These are phyloP conservation scores for Merluccius polli DNA, from an alignment of 2,797 vertebrate species.

Conservation along the genomic window DNA sequence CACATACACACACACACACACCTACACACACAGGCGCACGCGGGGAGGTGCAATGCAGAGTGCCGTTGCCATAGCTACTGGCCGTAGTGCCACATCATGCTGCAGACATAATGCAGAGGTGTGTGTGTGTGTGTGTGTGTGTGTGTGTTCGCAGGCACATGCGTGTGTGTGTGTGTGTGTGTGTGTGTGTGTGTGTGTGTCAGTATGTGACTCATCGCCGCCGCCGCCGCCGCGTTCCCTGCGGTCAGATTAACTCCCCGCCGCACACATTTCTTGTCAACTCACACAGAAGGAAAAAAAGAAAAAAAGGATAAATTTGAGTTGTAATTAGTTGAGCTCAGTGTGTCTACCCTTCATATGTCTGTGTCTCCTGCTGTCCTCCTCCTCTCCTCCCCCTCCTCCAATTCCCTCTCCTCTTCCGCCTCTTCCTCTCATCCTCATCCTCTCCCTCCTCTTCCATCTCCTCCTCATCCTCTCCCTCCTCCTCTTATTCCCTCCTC, in stretches of 20 bases:
- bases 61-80: constrained; percentile 55
- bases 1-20: constrained; percentile 33
- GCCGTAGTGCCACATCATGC: constrained; percentile 61
- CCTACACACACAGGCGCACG: constrained; percentile 42
- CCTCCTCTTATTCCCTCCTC: constrained; percentile 14
- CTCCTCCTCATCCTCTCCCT: too few species aligned
- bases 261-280: constrained; percentile 72
- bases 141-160: neutral
- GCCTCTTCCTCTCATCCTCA: too few species aligned
- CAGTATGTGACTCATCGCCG: constrained; percentile 44
- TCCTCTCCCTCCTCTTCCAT: too few species aligned
- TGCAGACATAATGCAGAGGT: neutral
- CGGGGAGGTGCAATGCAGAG: constrained; percentile 62
- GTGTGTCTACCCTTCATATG: constrained; percentile 60
- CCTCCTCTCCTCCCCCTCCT: constrained; percentile 19
- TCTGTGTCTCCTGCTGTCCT: constrained; percentile 44
- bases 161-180: too few species aligned
- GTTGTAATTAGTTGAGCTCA: constrained; percentile 73
- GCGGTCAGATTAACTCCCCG: constrained; percentile 70
- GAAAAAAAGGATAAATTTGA: constrained; percentile 68
- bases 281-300: constrained; percentile 34
- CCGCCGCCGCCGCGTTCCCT: constrained; percentile 64
- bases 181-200: constrained; percentile 22
- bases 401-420: constrained; percentile 1
- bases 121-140: neutral